phyloP scores from a whole-genome alignment of 2,888 invertebrate genomes.

The Dynastes tityus region DNA sequence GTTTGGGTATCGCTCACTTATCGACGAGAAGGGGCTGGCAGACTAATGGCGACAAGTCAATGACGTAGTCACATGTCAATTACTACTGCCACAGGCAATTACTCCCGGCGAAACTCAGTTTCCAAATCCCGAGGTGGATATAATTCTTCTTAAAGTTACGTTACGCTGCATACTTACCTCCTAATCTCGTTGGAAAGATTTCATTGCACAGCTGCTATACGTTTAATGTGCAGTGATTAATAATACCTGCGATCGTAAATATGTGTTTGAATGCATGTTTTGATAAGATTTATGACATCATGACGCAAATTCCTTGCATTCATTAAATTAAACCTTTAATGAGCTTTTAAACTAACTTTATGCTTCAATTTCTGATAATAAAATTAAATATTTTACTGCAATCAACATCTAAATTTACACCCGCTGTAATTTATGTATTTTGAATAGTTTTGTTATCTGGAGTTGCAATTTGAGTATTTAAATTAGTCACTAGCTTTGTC shows the following conservation, averaged over 20 bases:
- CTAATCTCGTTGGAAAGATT: conserved; percentile 20
- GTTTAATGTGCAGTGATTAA: not conserved
- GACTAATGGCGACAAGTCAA: conserved; percentile 61
- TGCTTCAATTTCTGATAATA: too few species aligned
- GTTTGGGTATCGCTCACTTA: conserved; percentile 34
- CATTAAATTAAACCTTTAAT: not conserved
- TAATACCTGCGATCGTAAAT: not conserved
- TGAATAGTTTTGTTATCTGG: too few species aligned
- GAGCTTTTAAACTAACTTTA: too few species aligned
- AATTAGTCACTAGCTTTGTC: too few species aligned
- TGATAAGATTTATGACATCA: not conserved
- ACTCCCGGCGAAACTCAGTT: conserved; percentile 61
- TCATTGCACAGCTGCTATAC: not conserved
- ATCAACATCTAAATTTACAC: too few species aligned
- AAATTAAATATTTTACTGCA: too few species aligned
- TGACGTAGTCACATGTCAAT: conserved; percentile 69
- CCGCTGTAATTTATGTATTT: too few species aligned
- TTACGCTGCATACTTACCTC: conserved; percentile 19
- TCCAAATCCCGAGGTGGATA: conserved; percentile 42
- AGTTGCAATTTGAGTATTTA: too few species aligned
- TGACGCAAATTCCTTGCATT: not conserved
- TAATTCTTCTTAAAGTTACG: conserved; percentile 31
- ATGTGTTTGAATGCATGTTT: not conserved
- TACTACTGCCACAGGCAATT: conserved; percentile 67
- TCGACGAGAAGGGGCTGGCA: conserved; percentile 33